Evolutionary conservation across 2,113 vertebrate species (phyloP), one percentile per base, ranked within the genome.

Genomic region (Baryphthengus martii): DNA sequence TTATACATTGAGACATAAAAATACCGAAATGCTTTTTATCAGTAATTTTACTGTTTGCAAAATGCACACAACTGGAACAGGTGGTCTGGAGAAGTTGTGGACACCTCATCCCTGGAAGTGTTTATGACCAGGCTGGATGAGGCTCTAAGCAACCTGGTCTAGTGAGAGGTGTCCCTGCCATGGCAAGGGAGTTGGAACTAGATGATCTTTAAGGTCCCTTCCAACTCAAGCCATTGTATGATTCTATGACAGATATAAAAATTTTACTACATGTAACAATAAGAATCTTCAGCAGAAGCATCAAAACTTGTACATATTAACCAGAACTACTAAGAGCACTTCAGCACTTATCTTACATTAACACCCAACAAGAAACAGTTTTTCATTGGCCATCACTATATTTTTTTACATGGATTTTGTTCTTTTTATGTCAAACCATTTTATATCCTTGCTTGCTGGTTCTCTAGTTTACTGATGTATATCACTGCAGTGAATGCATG

Each of bases 311-410:
- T 28, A 52, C 29, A 49, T 9, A 25, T 31, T 63, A 91, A 92
- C 26, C 49, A 84, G 72, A 88, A 68, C 23, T 18, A 65, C 11
- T 55, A 70, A 82, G 26, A 85, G 17, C 90, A 97, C 76, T 96
- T 93, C 33, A 85, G 33, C 77, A 96, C 85, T 96, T 96, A 96
- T 77, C 47, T 19, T 80, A 73, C 6, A 50, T 9, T 11, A 56
- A 18, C 20, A 45, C 24, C 58, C 56, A 56, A 31, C 0, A 1
- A 63, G n/a, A 70, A 35, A 23, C 11, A 65, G 55, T 14, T 75
- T 95, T 94, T 47, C 24, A 55, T 59, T 19, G n/a, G 13, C 13
- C 8, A 10, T 11, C 37, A 61, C n/a, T 8, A 5, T 13, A 4
- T 35, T 39, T 74, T 78, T 56, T 74, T 63, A 63, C 10, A 56